Base-by-base conservation (phyloP, 2,888 invertebrate species). In the Netelia fuscicornis region DNA sequence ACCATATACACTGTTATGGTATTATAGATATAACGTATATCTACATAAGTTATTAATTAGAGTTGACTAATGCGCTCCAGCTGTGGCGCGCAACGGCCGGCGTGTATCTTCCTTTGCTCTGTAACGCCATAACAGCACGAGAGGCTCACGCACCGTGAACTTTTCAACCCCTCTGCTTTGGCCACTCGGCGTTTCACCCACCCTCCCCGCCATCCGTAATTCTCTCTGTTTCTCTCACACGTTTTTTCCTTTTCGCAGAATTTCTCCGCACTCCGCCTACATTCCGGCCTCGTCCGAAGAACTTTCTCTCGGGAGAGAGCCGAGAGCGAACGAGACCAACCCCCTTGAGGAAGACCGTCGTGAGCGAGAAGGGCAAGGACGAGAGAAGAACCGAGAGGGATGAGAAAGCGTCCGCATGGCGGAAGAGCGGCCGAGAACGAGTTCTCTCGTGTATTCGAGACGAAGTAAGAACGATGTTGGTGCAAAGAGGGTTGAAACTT, bases 11-110 rank as follows among this genome's bases (percentile, higher is more conserved):
- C 72, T 17, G 17, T 17, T 68, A 76, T 65, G 68, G 80, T 85
- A 80, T 85, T 72, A 76, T 76, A 82, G 30, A 42, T 17, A 75
- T 17, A 75, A 68, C 58, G 71, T 72, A 79, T 64, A 83, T 87
- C 81, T 89, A 88, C 91, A 90, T 92, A 91, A 93, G 91, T 93
- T 93, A 93, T 93, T 93, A 93, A 93, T 93, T 93, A 93, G 89
- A 88, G 90, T 91, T 92, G 92, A 93, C 92, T 93, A 93, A 93
- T 92, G 91, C 89, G 89, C 90, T 92, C 92, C 92, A 93, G 93
- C 93, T 93, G 93, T 93, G 92, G 88, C 89, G 78, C 70, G 68
- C 76, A 81, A 75, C 79, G 81, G 83, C 68, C 78, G 74, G 80
- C 9, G 58, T 75, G 70, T 83, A 82, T 83, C 81, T 77, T 81